Base-by-base conservation (phyloP, 2,113 vertebrate genomes). In the Morphnarchus princeps region DNA sequence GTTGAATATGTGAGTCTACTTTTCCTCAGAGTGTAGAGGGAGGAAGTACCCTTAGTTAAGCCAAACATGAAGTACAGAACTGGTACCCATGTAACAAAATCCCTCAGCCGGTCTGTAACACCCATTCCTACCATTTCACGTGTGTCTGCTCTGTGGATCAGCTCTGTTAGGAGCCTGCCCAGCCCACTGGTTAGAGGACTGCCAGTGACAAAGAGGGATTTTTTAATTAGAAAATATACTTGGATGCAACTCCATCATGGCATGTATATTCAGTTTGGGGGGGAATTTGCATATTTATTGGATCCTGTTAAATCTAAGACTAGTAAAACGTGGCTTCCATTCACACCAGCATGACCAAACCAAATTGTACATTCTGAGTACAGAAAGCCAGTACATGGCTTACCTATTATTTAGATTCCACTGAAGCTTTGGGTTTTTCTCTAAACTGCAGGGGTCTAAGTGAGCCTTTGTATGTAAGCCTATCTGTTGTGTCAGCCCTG, bases 251-350 rank as follows among this genome's bases (percentile, higher is more conserved):
- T 67, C 81, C 72, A 71, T 45, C 29, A 8, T 65, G 58, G 54
- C 36, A 29, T 52, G 40, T 76, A 11, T 52, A 58, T 93, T 93
- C 54, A 65, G 32, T 24, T 87, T 85, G 22, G 31, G 26, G 14
- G 50, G 40, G 74, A 74, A 86, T 80, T 65, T 87, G 50, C 78
- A 65, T 97, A 19, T 97, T 97, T 89, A 76, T 95, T 94, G 73
- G 76, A 76, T 94, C 52, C 45, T 45, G 0, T 55, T 92, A 80
- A 94, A 81, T 28, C 18, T 32, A 47, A 76, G 47, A 32, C 25
- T 61, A 47, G 62, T 76, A 74, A 79, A 88, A 70, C 0, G 1
- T 84, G 62, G 40, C 36, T 74, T 66, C 69, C 4, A 0, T 49
- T 70, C 59, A 49, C 59, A 42, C 29, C 40, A 47, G 24, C 54